Percentiles rank a stretch among this genome's conserved stretches.
phyloP scores from a whole-genome alignment of 2,113 vertebrate genomes.

The Zosterops borbonicus region DNA sequence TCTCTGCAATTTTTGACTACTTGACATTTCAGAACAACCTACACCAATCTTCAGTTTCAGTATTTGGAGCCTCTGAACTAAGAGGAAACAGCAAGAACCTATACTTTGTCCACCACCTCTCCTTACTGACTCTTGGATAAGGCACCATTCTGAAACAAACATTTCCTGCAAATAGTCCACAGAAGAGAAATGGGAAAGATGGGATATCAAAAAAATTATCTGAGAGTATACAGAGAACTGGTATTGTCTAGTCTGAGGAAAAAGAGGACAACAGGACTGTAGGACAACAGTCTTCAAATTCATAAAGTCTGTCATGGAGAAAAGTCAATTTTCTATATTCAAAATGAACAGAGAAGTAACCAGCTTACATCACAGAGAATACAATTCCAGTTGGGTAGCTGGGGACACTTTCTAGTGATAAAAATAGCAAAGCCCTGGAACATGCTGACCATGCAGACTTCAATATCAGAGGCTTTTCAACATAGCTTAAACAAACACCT shows the following conservation, averaged over 20 bases:
- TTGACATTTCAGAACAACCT: neutral
- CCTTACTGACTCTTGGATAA: neutral
- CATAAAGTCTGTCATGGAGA: neutral
- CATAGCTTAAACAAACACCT: neutral
- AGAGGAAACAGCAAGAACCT: neutral
- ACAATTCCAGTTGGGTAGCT: neutral
- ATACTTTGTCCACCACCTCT: neutral
- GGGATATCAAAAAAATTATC: neutral
- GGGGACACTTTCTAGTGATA: neutral
- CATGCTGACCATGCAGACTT: neutral
- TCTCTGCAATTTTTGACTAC: neutral
- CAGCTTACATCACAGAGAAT: neutral
- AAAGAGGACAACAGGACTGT: neutral
- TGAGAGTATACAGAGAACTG: neutral
- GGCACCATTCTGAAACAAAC: neutral
- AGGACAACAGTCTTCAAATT: neutral
- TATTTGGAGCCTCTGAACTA: neutral
- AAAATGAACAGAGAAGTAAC: neutral
- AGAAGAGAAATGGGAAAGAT: neutral
- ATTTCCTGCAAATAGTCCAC: neutral
- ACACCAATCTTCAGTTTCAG: neutral
- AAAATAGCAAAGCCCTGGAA: neutral
- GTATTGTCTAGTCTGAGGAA: neutral
- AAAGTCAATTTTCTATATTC: neutral
- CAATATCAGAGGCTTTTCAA: slow-evolving; percentile 1